Evolutionary conservation across 2,888 invertebrate species (phyloP).

Genomic region (Lissonota sp.): DNA sequence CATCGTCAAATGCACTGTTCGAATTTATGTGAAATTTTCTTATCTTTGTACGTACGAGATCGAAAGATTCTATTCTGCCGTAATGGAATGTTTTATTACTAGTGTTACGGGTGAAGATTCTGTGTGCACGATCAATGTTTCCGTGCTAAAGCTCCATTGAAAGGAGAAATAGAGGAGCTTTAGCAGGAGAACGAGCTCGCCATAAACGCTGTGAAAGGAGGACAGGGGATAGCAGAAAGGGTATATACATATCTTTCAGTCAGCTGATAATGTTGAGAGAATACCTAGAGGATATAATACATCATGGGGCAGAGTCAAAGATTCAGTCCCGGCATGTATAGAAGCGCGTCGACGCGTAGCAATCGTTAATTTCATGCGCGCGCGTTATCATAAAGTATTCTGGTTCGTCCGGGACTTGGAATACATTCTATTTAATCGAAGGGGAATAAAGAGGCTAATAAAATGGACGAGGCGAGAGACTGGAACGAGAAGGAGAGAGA

Average conservation of each 20-base stretch:
- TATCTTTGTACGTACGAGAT: too few relatives aligned
- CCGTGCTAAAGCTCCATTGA: not conserved
- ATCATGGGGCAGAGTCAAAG: not conserved
- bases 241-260: not conserved
- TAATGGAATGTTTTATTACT: not conserved
- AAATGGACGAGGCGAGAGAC: not conserved
- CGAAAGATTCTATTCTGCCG: not conserved
- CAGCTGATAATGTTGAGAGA: not conserved
- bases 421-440: not conserved
- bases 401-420: not conserved
- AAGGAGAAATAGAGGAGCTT: conserved; percentile 6
- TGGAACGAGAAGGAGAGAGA: conserved; percentile 5
- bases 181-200: not conserved
- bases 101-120: conserved; percentile 2
- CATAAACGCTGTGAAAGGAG: not conserved
- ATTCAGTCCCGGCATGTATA: not conserved
- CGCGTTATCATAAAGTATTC: not conserved
- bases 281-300: not conserved
- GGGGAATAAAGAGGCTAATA: not conserved
- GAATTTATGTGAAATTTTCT: too few relatives aligned
- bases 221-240: not conserved
- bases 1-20: too few relatives aligned
- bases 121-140: not conserved
- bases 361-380: not conserved
- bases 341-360: not conserved